These are phyloP conservation scores for Myrmophylax atrothorax DNA, from an alignment of 2,113 vertebrate genomes.

Conservation along the genomic window DNA sequence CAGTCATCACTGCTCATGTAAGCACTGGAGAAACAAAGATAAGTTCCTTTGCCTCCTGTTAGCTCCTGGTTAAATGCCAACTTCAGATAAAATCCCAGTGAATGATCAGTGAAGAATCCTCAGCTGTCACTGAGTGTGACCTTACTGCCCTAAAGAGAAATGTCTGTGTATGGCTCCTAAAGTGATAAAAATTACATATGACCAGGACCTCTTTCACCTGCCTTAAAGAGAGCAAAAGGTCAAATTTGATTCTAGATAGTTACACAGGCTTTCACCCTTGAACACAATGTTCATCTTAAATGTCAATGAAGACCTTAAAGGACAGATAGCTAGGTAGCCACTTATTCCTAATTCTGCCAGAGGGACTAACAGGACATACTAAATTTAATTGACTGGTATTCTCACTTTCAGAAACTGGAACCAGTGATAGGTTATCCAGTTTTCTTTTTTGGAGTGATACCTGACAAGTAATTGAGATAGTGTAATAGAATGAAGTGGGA, in stretches of 20 bases:
- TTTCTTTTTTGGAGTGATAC: background rate
- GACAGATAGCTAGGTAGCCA: background rate
- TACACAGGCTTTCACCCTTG: background rate
- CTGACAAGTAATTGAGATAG: background rate
- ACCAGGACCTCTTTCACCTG: background rate
- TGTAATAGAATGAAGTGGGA: background rate
- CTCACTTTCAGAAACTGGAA: background rate
- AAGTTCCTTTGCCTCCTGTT: background rate
- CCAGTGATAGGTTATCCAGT: background rate
- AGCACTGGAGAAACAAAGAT: background rate
- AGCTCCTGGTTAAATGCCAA: background rate
- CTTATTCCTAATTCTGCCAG: background rate
- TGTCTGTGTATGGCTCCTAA: background rate
- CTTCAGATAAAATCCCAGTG: background rate
- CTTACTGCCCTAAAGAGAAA: background rate
- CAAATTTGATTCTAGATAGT: background rate
- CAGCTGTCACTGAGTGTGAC: background rate
- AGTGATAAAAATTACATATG: background rate
- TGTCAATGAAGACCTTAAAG: background rate
- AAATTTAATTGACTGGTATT: background rate
- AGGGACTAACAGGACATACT: background rate
- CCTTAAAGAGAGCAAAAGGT: background rate
- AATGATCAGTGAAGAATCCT: background rate
- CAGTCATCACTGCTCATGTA: background rate
- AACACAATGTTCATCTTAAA: background rate